Evolutionary conservation across 2,797 vertebrate genomes (phyloP), one percentile per base, ranked within the genome.

Genomic region (Hylomyscus alleni): DNA sequence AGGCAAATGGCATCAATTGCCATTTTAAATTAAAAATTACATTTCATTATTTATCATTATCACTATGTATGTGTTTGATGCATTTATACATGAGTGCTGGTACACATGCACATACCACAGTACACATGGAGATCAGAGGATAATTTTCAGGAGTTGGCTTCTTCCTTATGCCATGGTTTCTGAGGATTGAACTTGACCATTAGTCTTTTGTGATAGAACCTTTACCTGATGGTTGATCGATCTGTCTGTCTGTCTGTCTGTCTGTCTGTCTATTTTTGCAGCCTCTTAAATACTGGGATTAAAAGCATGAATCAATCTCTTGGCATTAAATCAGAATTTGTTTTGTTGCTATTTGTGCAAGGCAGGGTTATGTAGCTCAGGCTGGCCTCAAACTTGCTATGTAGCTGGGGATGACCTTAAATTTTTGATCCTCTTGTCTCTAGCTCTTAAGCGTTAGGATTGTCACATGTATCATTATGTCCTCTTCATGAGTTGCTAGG

Each of bases 1-100:
- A 93, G 75, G 58, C 11, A 96, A 93, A 34, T 15, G 31, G 75
- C 19, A 81, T 81, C 86, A 69, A 44, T 15, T 87, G 62, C 73
- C 52, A 87, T 56, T 34, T 62, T 65, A 47, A 65, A 84, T 47
- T 20, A 47, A 84, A 47, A 84, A 31, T 19, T 65, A 3, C 47
- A 47, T 86, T 86, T 86, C 31, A 69, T 52, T n/a, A 69, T 52
- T n/a, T 69, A n/a, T 69, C 20, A 69, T n/a, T 24, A 69, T 52
- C 14, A n/a, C 24, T n/a, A 2, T 47, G 17, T 20, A 29, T 83
- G 37, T 22, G 10, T 17, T 72, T 65, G 58, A 47, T 50, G 10
- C 0, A 10, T 52, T 86, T 24, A 34, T 52, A 52, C 17, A 24
- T 50, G 12, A 37, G 62, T 69, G 34, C 62, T 34, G 40, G n/a